These are phyloP conservation scores for Pogonophryne albipinna DNA, from an alignment of 2,797 vertebrate genomes.

Conservation along the genomic window DNA sequence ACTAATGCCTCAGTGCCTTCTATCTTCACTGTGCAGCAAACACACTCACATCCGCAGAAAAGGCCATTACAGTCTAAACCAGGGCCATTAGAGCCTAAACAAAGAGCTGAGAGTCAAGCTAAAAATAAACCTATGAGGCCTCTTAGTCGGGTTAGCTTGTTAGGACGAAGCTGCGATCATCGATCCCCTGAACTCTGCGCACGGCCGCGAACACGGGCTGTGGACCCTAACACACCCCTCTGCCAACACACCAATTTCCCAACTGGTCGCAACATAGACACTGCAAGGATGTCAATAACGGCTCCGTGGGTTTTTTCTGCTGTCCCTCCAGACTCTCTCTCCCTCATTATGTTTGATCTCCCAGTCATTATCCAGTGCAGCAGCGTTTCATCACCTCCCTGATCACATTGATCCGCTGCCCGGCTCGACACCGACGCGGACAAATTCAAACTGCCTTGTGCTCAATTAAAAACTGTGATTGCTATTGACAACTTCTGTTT, in stretches of 20 bases:
- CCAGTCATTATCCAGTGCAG: constrained; percentile 35
- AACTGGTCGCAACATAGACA: not conserved
- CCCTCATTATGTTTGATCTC: constrained; percentile 35
- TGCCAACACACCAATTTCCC: not conserved
- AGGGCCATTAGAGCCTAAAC: constrained; percentile 4
- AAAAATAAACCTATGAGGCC: constrained; percentile 49
- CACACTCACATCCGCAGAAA: not conserved
- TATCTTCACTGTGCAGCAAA: not conserved
- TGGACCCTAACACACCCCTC: not conserved
- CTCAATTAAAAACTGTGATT: constrained; percentile 42
- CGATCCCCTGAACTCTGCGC: constrained; percentile 30
- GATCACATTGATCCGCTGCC: constrained; percentile 19
- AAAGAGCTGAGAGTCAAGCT: constrained; percentile 12
- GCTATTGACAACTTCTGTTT: constrained; percentile 23
- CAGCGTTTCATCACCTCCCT: constrained; percentile 30
- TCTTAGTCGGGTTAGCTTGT: constrained; percentile 47
- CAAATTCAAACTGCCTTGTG: not conserved
- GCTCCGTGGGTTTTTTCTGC: not conserved
- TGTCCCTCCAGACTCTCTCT: not conserved
- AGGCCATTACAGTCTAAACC: constrained; percentile 4
- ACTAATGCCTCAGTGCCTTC: not conserved
- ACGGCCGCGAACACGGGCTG: not conserved
- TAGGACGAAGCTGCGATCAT: constrained; percentile 20
- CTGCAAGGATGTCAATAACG: constrained; percentile 2
- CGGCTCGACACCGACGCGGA: not conserved